These are phyloP conservation scores for Prionailurus bengalensis DNA, from an alignment of 2,113 vertebrate genomes.

Conservation along the genomic window DNA sequence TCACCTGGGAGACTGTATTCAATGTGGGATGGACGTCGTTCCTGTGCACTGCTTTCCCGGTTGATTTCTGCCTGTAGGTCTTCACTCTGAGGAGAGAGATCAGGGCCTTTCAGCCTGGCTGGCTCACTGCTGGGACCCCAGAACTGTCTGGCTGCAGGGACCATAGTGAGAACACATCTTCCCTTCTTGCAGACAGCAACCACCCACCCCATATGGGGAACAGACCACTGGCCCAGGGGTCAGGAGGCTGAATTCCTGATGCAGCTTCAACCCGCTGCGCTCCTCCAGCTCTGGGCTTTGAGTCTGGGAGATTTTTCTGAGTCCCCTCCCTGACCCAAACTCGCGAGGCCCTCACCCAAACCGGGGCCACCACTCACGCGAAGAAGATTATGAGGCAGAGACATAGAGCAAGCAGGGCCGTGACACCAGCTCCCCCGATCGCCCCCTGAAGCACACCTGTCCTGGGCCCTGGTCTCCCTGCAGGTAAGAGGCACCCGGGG, in stretches of 20 bases:
- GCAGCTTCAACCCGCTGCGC: accelerated
- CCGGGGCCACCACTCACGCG: constrained; percentile 11
- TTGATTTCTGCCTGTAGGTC: not conserved
- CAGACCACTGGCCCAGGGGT: too few species aligned
- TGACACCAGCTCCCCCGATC: not conserved
- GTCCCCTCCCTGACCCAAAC: not conserved
- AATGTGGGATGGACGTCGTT: accelerated
- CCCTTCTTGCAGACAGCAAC: not conserved
- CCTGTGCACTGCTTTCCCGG: accelerated
- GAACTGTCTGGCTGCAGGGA: not conserved
- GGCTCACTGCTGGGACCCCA: accelerated
- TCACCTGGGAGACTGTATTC: not conserved
- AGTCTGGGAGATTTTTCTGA: not conserved
- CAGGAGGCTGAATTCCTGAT: not conserved
- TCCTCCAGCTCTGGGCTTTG: not conserved
- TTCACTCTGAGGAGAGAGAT: constrained; percentile 47
- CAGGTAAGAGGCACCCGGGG: not conserved
- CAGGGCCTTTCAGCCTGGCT: not conserved
- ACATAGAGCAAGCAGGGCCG: not conserved
- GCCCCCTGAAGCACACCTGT: not conserved
- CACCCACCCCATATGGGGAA: not conserved
- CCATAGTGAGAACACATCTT: accelerated
- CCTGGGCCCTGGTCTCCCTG: not conserved
- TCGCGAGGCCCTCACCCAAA: not conserved
- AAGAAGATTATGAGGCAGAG: constrained; percentile 30